These are phyloP conservation scores for Drosophila kokeensis DNA, from an alignment of 2,888 invertebrate species.

Conservation along the genomic window DNA sequence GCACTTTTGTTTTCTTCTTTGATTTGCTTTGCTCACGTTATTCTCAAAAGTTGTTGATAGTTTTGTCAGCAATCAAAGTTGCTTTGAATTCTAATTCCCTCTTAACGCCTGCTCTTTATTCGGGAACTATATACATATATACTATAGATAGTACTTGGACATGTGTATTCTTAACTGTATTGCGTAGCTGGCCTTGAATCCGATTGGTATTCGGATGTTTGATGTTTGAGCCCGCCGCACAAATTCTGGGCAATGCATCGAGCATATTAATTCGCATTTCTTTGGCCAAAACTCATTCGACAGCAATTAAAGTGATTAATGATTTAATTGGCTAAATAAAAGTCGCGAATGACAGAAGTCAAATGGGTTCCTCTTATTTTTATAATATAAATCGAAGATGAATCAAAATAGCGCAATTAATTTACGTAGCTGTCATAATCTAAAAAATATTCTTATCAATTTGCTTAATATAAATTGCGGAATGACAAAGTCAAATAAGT, in stretches of 20 bases:
- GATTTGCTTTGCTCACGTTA: slow-evolving; percentile 40
- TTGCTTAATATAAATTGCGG: too few species aligned
- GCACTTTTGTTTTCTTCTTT: slow-evolving; percentile 33
- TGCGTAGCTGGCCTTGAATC: slow-evolving; percentile 60
- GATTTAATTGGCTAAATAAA: slow-evolving; percentile 33
- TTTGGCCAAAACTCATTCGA: slow-evolving; percentile 40
- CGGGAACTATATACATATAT: slow-evolving; percentile 18
- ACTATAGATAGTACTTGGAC: neutral
- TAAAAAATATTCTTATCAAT: neutral
- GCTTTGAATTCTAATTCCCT: slow-evolving; percentile 71
- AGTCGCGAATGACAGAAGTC: neutral
- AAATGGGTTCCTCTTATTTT: neutral
- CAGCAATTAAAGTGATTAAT: slow-evolving; percentile 60
- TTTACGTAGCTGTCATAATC: neutral
- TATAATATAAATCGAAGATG: neutral
- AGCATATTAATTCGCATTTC: slow-evolving; percentile 64
- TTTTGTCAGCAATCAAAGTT: slow-evolving; percentile 49
- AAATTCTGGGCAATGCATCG: slow-evolving; percentile 55
- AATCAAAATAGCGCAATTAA: neutral
- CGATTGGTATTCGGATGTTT: slow-evolving; percentile 44
- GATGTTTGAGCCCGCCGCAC: slow-evolving; percentile 33
- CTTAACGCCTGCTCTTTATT: slow-evolving; percentile 53
- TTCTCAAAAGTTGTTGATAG: slow-evolving; percentile 53
- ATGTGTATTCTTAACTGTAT: slow-evolving; percentile 2
- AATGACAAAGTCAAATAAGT: too few species aligned